Percentiles rank a stretch among this genome's conserved stretches.
phyloP scores from a whole-genome alignment of 2,888 invertebrate genomes.

The Microctonus hyperodae region DNA sequence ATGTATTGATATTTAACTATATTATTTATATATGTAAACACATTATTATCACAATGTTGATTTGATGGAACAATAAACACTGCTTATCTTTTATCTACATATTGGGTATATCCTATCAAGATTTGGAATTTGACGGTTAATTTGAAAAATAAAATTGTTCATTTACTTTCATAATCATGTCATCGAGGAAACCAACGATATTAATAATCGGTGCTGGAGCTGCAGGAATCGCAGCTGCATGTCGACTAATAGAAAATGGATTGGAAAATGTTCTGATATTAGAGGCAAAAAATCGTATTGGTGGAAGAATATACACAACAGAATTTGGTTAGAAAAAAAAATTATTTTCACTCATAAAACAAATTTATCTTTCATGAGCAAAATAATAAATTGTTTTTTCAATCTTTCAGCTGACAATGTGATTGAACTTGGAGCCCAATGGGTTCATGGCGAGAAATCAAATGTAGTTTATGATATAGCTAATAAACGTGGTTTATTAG shows the following conservation, averaged over 20 bases:
- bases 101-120: background rate
- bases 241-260: constrained; percentile 63
- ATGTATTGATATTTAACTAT: background rate
- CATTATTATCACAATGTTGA: background rate
- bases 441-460: constrained; percentile 77
- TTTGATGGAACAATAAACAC: constrained; percentile 1
- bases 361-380: too few relatives aligned
- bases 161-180: constrained; percentile 37
- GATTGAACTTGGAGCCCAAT: constrained; percentile 80
- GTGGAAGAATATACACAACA: constrained; percentile 64
- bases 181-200: constrained; percentile 53
- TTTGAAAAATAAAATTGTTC: background rate
- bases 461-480: constrained; percentile 70
- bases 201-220: constrained; percentile 69
- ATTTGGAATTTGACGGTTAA: background rate
- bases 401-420: constrained; percentile 62
- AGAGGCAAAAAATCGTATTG: constrained; percentile 65
- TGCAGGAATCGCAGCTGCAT: constrained; percentile 68
- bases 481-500: constrained; percentile 58
- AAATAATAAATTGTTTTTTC: constrained; percentile 10
- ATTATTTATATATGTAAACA: background rate
- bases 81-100: background rate
- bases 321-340: constrained; percentile 61
- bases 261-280: constrained; percentile 64
- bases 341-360: too few relatives aligned